Evolutionary conservation across 2,113 vertebrate genomes (phyloP).

Genomic region (Phyllopteryx taeniolatus): DNA sequence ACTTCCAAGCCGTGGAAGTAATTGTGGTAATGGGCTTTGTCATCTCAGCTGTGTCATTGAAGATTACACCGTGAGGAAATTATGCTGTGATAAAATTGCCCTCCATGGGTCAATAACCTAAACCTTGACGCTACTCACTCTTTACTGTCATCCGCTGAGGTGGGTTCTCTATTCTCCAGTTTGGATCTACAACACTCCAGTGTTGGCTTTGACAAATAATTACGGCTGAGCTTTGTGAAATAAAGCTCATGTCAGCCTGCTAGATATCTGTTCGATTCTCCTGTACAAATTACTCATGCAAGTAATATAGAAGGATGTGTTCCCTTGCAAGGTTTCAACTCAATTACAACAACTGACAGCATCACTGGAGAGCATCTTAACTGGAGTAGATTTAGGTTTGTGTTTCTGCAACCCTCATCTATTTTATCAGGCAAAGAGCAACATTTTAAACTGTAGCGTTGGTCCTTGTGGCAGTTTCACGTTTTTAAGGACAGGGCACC

Average conservation of each 20-base stretch:
- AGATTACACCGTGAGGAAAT: slow-evolving; percentile 59
- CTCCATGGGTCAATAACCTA: slow-evolving; percentile 42
- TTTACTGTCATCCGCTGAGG: slow-evolving; percentile 5
- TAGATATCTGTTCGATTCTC: slow-evolving; percentile 1
- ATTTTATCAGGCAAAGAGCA: slow-evolving; percentile 17
- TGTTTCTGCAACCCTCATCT: slow-evolving; percentile 16
- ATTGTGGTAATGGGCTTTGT: slow-evolving; percentile 70
- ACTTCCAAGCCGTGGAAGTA: slow-evolving; percentile 33
- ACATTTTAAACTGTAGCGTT: slow-evolving; percentile 17
- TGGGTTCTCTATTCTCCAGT: slow-evolving; percentile 2
- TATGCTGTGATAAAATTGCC: slow-evolving; percentile 42
- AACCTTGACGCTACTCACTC: slow-evolving; percentile 26
- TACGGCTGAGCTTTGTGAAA: slow-evolving; percentile 15
- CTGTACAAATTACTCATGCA: slow-evolving; percentile 9
- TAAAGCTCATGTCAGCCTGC: not conserved
- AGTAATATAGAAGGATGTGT: not conserved
- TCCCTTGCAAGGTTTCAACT: slow-evolving; percentile 7
- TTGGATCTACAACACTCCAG: not conserved
- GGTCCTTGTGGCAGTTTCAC: slow-evolving; percentile 34
- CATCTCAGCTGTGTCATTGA: slow-evolving; percentile 62
- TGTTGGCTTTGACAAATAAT: slow-evolving; percentile 9
- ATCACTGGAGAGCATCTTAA: not conserved
- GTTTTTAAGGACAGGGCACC: slow-evolving; percentile 55
- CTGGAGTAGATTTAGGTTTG: not conserved
- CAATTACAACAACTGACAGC: slow-evolving; percentile 12